These are phyloP conservation scores for Subacronicta megacephala DNA, from an alignment of 2,888 invertebrate species.

Conservation along the genomic window DNA sequence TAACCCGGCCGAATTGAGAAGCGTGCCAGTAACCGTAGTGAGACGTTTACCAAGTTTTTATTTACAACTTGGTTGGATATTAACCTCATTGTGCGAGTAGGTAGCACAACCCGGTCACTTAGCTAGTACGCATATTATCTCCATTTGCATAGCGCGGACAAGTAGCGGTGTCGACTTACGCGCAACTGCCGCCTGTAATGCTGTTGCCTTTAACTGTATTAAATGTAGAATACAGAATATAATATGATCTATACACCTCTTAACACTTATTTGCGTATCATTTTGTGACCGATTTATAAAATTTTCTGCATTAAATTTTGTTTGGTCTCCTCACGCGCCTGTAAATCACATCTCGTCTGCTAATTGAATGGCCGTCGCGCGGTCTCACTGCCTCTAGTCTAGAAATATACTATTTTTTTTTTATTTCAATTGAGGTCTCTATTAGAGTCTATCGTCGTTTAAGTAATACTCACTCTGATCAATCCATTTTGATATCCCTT, in stretches of 20 bases:
- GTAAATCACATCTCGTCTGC: too few species aligned
- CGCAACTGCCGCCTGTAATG: conserved; percentile 74
- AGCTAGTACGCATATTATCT: conserved; percentile 83
- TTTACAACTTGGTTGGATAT: conserved; percentile 75
- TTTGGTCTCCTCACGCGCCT: too few species aligned
- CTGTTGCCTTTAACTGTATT: conserved; percentile 67
- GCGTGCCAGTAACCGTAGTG: conserved; percentile 62
- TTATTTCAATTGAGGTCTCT: too few species aligned
- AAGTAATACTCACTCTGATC: too few species aligned
- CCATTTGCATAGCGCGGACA: conserved; percentile 86
- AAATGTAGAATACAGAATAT: conserved; percentile 62
- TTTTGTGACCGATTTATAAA: too few species aligned
- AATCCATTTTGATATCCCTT: too few species aligned
- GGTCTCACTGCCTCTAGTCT: too few species aligned
- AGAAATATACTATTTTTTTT: too few species aligned
- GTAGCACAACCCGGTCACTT: conserved; percentile 85
- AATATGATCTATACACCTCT: conserved; percentile 11
- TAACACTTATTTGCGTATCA: conserved; percentile 5
- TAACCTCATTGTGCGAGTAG: conserved; percentile 82
- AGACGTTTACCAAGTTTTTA: conserved; percentile 70
- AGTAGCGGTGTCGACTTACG: conserved; percentile 83
- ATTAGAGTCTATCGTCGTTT: too few species aligned
- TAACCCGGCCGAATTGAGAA: conserved; percentile 75
- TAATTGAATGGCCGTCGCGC: too few species aligned
- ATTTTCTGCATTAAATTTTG: too few species aligned